A percentile compares a stretch with the other conserved stretches of the same genome.
These are phyloP conservation scores for Urocolius indicus DNA, from an alignment of 2,113 vertebrate species.

Conservation along the genomic window DNA sequence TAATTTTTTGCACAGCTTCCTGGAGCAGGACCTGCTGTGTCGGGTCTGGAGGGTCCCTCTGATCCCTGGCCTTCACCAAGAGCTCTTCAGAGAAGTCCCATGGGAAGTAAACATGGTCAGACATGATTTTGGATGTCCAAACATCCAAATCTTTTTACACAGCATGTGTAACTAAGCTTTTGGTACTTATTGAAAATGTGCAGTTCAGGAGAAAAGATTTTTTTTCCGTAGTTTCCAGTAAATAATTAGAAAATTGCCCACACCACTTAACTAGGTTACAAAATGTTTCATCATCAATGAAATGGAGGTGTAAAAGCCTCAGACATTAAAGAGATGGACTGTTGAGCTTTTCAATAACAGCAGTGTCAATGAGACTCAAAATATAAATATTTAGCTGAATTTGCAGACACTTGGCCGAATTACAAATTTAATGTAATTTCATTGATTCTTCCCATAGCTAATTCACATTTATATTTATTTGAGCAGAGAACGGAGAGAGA, in stretches of 20 bases:
- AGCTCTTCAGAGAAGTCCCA: neutral
- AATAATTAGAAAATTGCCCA: neutral
- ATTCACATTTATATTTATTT: constrained; percentile 26
- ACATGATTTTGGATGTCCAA: neutral
- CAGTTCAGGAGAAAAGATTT: neutral
- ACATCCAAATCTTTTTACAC: neutral
- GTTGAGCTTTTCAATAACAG: neutral
- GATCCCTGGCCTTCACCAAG: neutral
- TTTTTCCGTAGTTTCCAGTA: neutral
- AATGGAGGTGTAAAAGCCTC: neutral
- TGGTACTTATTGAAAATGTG: neutral
- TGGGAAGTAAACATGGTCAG: neutral
- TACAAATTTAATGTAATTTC: constrained; percentile 28
- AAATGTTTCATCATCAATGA: constrained; percentile 6
- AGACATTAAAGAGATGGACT: neutral
- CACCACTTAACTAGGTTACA: neutral
- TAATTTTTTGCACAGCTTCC: neutral
- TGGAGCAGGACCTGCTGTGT: neutral
- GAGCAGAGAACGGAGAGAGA: constrained; percentile 7
- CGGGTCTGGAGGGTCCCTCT: neutral
- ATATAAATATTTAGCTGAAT: constrained; percentile 37
- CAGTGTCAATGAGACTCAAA: neutral
- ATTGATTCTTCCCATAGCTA: constrained; percentile 14
- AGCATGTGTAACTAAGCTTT: neutral
- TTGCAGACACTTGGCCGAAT: constrained; percentile 39